These are phyloP conservation scores for Lucinisca nassula DNA, from an alignment of 2,888 invertebrate species.

Conservation along the genomic window DNA sequence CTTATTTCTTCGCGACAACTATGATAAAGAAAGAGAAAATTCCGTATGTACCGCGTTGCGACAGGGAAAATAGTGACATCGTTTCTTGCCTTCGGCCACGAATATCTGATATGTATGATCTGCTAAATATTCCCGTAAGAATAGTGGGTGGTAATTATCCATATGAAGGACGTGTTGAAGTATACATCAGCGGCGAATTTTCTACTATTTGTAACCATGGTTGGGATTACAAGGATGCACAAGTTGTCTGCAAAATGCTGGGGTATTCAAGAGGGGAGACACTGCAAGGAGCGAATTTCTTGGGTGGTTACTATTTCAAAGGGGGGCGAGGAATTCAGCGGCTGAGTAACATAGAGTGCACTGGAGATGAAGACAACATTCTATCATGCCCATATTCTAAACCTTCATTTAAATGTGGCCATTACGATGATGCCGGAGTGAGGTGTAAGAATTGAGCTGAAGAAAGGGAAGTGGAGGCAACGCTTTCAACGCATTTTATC, in stretches of 20 bases:
- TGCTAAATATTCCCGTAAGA: neutral
- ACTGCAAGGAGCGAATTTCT: neutral
- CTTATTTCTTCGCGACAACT: neutral
- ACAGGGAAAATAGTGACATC: neutral
- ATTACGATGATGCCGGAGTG: neutral
- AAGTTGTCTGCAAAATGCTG: neutral
- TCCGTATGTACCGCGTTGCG: neutral
- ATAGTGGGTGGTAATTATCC: neutral
- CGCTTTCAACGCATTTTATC: too few species aligned
- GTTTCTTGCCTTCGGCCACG: neutral
- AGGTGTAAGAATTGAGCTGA: too few species aligned
- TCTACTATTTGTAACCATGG: neutral
- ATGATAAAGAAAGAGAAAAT: neutral
- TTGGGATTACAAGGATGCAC: neutral
- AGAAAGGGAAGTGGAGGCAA: too few species aligned
- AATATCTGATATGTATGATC: neutral
- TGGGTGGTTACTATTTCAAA: neutral
- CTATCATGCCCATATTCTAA: neutral
- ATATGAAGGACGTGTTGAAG: neutral
- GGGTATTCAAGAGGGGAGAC: neutral
- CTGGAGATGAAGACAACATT: neutral
- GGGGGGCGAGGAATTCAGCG: neutral
- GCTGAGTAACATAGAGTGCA: neutral
- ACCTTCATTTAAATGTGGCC: neutral
- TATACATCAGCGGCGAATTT: neutral